Base-by-base conservation (phyloP, 2,888 invertebrate species). In the Lymantria monacha region DNA sequence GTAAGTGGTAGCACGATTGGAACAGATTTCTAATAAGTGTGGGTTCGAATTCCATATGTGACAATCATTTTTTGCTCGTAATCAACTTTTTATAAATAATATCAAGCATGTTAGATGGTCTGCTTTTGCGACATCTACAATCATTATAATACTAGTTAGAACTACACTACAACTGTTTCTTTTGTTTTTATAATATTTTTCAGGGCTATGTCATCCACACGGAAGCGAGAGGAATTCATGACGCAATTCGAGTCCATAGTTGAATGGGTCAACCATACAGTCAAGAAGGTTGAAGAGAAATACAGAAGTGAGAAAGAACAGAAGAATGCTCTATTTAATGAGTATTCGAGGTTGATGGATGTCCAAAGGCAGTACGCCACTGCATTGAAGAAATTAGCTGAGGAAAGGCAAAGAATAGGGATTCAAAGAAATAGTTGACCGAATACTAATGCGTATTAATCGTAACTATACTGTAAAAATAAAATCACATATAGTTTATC, bases 241-340 rank as follows among this genome's bases (percentile, higher is more conserved):
- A 93, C 95, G 53, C 98, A 99, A 81, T 95, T 99, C 73, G 96
- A 98, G 76, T 93, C 94, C 12, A 98, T 98, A 73, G 96, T 97
- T 2, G 96, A 96, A 31, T 96, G 97, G 69, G 95, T 98, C n/a
- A 95, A 95, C 74, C 95, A 95, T 73, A 97, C 97, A 37, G 95
- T 96, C 70, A 89, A 92, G 36, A 97, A 97, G 88, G 96, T 96
- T 50, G 92, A 92, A 46, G 86, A 86, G 44, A 93, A 93, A 70
- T 92, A 85, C 55, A 79, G 73, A 54, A 72, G 67, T 1, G 90
- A 90, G 59, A 88, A 85, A 55, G 83, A 83, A 47, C 79, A 76
- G 38, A 88, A 90, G 55, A 68, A 80, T 12, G 63, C 68, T 7
- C 72, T 92, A 1, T 79, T 87, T 63, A 70, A 69, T 1, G 91